A percentile compares a stretch with the other conserved stretches of the same genome.
Conservation (phyloP, 2,888 invertebrate species). For the Onchidella celtica region DNA sequence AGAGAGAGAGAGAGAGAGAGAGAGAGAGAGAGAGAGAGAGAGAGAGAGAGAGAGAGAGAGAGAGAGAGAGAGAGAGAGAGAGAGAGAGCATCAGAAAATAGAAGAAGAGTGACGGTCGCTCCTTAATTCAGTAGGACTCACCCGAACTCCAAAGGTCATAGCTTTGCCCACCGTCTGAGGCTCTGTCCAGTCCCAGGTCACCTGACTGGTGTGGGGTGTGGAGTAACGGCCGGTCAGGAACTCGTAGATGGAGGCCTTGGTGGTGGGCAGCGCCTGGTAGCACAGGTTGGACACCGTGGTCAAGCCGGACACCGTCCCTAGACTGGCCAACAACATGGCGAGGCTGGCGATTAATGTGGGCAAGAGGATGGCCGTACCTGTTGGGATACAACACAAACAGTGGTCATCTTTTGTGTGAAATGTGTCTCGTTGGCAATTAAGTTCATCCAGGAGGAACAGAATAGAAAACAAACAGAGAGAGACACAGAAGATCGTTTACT, state of each 20-base stretch:
- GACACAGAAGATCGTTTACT: too few relatives aligned
- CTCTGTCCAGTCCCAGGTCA: constrained; percentile 94
- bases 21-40: background rate
- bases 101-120: too few relatives aligned
- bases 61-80: background rate
- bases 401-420: too few relatives aligned
- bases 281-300: constrained; percentile 30
- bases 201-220: constrained; percentile 91
- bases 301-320: constrained; percentile 35
- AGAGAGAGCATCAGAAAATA: background rate
- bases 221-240: constrained; percentile 96
- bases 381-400: background rate
- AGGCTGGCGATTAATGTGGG: constrained; percentile 26
- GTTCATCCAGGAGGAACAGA: too few relatives aligned
- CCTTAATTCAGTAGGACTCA: too few relatives aligned
- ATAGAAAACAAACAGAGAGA: too few relatives aligned
- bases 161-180: constrained; percentile 94
- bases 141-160: constrained; percentile 92
- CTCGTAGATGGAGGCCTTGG: constrained; percentile 82
- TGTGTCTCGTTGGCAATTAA: too few relatives aligned
- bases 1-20: constrained; percentile 21
- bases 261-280: constrained; percentile 48
- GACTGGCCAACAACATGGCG: constrained; percentile 43
- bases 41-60: background rate
- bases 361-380: constrained; percentile 22